Percentiles rank a stretch among this genome's conserved stretches.
Evolutionary conservation across 2,797 vertebrate species (phyloP).

Genomic region (Macropus fuliginosus): DNA sequence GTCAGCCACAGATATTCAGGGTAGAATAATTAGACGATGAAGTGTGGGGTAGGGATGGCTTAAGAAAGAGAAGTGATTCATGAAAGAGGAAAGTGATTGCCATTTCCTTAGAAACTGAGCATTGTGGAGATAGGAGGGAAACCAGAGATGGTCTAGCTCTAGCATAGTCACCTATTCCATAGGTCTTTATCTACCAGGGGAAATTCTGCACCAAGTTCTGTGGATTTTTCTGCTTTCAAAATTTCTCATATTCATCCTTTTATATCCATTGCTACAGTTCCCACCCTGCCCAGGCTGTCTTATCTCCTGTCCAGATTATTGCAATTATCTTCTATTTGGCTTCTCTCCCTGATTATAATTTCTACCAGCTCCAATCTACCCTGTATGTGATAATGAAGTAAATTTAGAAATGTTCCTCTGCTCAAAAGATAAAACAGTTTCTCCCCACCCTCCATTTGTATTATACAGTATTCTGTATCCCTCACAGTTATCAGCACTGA

Average conservation of each 20-base stretch:
- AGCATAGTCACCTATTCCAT: not conserved
- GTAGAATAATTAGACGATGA: not conserved
- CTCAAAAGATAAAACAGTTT: not conserved
- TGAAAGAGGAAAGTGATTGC: not conserved
- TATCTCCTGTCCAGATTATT: not conserved
- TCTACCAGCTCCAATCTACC: not conserved
- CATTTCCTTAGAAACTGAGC: not conserved
- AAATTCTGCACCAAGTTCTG: not conserved
- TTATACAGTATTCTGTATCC: not conserved
- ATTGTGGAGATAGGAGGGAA: not conserved
- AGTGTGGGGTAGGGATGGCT: not conserved
- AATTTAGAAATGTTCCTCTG: not conserved
- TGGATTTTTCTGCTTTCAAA: not conserved
- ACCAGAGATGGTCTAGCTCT: not conserved
- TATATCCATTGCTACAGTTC: not conserved
- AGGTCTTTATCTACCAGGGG: not conserved
- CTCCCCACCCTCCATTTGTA: not conserved
- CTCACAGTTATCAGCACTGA: not conserved
- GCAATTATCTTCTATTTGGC: not conserved
- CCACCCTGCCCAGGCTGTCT: not conserved
- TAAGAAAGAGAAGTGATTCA: not conserved
- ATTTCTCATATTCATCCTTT: not conserved
- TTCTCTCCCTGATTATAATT: not conserved
- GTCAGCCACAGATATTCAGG: conserved; percentile 62
- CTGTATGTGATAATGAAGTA: not conserved